Evolutionary conservation across 2,888 invertebrate species (phyloP).

Genomic region (Nipponacmea schrenckii): DNA sequence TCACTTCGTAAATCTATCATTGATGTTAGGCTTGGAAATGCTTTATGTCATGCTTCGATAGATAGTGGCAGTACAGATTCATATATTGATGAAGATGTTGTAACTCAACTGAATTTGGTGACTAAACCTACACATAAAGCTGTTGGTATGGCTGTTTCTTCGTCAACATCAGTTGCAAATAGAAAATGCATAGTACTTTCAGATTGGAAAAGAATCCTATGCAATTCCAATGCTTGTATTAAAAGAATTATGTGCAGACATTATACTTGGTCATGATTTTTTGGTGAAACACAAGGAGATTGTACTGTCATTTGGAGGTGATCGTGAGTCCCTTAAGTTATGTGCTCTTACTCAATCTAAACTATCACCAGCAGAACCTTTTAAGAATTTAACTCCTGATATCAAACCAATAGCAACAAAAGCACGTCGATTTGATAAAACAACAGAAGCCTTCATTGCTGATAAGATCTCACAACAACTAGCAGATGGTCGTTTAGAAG

Average conservation of each 20-base stretch:
- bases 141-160: not conserved
- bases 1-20: no score
- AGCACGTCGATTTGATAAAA: not conserved
- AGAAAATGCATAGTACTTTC: not conserved
- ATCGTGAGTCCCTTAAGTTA: not conserved
- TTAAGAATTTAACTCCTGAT: not conserved
- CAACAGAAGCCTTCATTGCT: not conserved
- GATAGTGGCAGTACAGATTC: not conserved
- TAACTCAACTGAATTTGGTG: no score
- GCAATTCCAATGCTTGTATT: not conserved
- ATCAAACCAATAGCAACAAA: not conserved
- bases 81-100: not conserved
- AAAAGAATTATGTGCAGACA: not conserved
- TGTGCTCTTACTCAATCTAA: not conserved
- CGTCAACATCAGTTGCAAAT: not conserved
- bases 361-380: not conserved
- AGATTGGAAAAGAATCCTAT: not conserved
- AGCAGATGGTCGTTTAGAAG: not conserved
- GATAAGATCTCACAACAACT: not conserved
- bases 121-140: not conserved
- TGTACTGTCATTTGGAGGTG: not conserved
- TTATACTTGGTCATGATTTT: not conserved
- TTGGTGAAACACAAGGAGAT: not conserved
- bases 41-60: not conserved
- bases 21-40: not conserved